Evolutionary conservation across 2,888 invertebrate species (phyloP).

Genomic region (Ophion costatus): DNA sequence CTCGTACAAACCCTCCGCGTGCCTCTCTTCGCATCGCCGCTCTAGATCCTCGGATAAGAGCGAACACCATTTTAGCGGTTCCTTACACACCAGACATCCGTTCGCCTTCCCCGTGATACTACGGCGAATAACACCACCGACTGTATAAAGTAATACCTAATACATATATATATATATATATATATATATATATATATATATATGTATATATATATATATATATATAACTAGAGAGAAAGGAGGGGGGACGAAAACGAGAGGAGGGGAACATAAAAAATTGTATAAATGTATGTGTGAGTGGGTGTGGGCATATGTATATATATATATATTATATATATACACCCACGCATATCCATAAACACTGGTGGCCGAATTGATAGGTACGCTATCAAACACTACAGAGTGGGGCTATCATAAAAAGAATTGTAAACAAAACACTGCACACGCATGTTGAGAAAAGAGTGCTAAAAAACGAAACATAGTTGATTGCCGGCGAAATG

Average conservation of each 20-base stretch:
- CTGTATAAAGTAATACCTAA: constrained; percentile 42
- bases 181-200: neutral
- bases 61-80: constrained; percentile 84
- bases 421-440: no score
- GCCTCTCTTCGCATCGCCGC: constrained; percentile 83
- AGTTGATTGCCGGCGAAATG: no score
- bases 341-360: no score
- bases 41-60: constrained; percentile 83
- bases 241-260: no score
- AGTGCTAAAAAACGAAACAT: no score
- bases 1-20: constrained; percentile 77
- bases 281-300: no score
- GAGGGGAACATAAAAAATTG: neutral
- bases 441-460: no score
- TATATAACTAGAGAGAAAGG: neutral
- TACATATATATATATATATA: constrained; percentile 4
- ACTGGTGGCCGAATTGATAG: no score
- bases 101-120: constrained; percentile 77
- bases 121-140: constrained; percentile 48
- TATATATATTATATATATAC: no score
- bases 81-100: constrained; percentile 84
- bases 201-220: constrained; percentile 5
- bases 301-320: no score
- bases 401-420: no score
- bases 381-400: no score